Evolutionary conservation across 2,888 invertebrate species (phyloP).

Genomic region (Elysia crispata): DNA sequence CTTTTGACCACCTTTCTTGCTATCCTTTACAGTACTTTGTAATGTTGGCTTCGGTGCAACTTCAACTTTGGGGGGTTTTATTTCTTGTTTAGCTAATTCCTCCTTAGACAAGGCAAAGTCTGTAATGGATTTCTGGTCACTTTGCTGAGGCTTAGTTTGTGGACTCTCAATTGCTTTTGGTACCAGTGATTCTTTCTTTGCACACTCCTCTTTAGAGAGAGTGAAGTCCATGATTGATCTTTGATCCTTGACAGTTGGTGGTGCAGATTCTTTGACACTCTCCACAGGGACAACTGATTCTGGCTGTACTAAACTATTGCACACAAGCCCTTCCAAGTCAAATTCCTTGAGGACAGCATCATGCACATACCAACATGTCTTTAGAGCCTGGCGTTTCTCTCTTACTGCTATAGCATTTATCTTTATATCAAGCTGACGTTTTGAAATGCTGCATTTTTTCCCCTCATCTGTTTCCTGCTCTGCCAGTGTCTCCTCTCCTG

Average conservation of each 20-base stretch:
- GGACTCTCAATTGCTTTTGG: neutral
- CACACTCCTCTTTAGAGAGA: slow-evolving; percentile 39
- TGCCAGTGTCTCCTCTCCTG: slow-evolving; percentile 32
- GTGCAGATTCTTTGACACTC: neutral
- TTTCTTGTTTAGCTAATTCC: too few species aligned
- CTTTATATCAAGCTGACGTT: slow-evolving; percentile 71
- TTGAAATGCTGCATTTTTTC: slow-evolving; percentile 65
- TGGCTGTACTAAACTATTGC: too few species aligned
- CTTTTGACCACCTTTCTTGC: too few species aligned
- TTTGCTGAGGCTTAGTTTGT: slow-evolving; percentile 26
- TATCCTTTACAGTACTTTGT: too few species aligned
- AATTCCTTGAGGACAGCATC: slow-evolving; percentile 81
- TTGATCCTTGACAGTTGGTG: slow-evolving; percentile 49
- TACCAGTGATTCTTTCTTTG: neutral
- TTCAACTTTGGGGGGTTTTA: too few species aligned
- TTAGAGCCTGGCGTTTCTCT: slow-evolving; percentile 80
- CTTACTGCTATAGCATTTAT: slow-evolving; percentile 83
- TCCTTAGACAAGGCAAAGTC: slow-evolving; percentile 50
- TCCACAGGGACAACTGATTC: slow-evolving; percentile 13
- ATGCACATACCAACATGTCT: slow-evolving; percentile 84
- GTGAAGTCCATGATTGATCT: slow-evolving; percentile 57
- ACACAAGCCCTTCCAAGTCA: slow-evolving; percentile 57
- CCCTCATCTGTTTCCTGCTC: slow-evolving; percentile 51
- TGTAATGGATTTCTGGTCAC: slow-evolving; percentile 54
- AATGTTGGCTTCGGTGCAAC: too few species aligned